phyloP scores from a whole-genome alignment of 2,113 vertebrate genomes.

The Corythornis madagascariensis region DNA sequence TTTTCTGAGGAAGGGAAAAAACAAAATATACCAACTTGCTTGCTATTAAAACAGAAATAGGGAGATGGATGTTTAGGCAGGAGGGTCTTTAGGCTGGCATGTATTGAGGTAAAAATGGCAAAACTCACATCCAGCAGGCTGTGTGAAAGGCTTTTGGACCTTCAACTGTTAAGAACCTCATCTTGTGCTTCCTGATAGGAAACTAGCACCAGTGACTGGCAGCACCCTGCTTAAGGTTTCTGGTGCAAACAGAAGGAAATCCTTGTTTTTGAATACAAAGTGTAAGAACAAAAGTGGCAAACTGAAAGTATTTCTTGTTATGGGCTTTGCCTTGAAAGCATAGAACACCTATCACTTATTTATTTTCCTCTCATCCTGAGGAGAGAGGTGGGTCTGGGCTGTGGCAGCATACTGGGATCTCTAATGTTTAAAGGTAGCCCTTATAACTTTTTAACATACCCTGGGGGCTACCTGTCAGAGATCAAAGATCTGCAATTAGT shows the following conservation, averaged over 20 bases:
- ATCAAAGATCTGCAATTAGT: constrained; percentile 15
- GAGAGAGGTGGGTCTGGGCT: not conserved
- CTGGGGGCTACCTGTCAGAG: not conserved
- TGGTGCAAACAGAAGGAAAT: not conserved
- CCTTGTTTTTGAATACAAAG: not conserved
- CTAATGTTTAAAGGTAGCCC: not conserved
- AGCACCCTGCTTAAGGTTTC: not conserved
- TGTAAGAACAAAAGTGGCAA: not conserved
- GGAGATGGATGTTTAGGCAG: not conserved
- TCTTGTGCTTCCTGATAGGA: not conserved
- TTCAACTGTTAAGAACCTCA: not conserved
- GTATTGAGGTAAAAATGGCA: not conserved
- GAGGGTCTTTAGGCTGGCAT: not conserved
- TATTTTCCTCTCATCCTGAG: not conserved
- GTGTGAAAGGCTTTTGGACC: not conserved
- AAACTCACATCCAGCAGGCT: not conserved
- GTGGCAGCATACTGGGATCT: not conserved
- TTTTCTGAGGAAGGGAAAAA: not conserved
- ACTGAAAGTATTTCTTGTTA: not conserved
- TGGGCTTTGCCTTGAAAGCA: not conserved
- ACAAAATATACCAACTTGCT: not conserved
- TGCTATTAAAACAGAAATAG: not conserved
- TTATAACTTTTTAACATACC: not conserved
- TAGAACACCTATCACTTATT: accelerated
- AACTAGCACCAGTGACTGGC: not conserved